These are phyloP conservation scores for Rhineura floridana DNA, from an alignment of 2,113 vertebrate species.

Conservation along the genomic window DNA sequence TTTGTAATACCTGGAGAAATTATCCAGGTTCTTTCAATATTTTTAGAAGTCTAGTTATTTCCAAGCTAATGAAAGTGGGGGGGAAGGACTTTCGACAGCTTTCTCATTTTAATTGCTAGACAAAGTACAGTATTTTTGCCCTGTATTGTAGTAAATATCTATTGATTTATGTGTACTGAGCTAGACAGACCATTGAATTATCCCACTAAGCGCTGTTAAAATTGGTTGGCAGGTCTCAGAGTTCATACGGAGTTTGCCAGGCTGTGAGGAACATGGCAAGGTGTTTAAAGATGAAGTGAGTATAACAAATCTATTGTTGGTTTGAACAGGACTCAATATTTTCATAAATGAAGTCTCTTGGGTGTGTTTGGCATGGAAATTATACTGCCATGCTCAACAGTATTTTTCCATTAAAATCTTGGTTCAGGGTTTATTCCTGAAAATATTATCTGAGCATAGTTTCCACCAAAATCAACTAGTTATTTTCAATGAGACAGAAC, in stretches of 20 bases:
- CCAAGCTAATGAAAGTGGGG: not conserved
- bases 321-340: not conserved
- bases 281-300: constrained; percentile 89
- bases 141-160: not conserved
- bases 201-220: constrained; percentile 15
- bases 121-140: not conserved
- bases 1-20: too few relatives aligned
- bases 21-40: too few relatives aligned
- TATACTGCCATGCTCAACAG: not conserved
- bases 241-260: constrained; percentile 87
- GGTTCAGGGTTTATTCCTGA: not conserved
- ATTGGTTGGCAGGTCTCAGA: constrained; percentile 79
- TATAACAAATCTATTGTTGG: constrained; percentile 11
- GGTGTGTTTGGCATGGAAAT: not conserved
- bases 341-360: not conserved
- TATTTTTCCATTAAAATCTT: not conserved
- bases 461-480: not conserved
- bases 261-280: constrained; percentile 86
- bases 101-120: not conserved
- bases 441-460: not conserved
- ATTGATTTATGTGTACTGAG: not conserved
- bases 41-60: too few relatives aligned
- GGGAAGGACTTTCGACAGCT: not conserved
- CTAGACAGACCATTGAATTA: not conserved
- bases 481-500: not conserved